These are phyloP conservation scores for Stichopus chloronotus DNA, from an alignment of 35 echinoderm and acorn worm genomes.

Conservation along the genomic window DNA sequence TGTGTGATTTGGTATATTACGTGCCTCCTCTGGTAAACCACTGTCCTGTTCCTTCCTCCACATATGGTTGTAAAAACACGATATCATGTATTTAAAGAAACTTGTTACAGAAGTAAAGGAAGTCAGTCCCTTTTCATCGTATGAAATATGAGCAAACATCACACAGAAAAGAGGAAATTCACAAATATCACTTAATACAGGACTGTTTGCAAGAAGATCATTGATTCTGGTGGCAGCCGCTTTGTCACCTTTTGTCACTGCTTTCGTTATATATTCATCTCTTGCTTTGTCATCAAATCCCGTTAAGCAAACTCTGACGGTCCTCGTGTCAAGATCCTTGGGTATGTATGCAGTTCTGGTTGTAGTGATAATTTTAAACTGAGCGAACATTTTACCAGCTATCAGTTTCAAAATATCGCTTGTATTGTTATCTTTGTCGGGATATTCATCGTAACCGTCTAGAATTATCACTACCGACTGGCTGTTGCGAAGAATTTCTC, in stretches of 20 bases:
- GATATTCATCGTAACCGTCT: constrained; percentile 21
- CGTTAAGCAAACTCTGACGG: not conserved
- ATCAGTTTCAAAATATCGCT: not conserved
- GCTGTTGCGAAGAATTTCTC: not conserved
- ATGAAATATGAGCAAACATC: constrained; percentile 14
- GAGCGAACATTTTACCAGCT: constrained; percentile 5
- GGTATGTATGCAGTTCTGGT: not conserved
- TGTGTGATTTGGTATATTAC: too few relatives aligned
- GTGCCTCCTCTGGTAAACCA: too few relatives aligned
- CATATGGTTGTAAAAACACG: constrained; percentile 31
- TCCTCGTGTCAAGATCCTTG: not conserved
- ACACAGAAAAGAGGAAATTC: constrained; percentile 18
- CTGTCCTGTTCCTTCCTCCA: not conserved
- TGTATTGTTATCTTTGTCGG: not conserved
- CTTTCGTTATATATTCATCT: not conserved
- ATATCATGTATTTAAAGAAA: constrained; percentile 15
- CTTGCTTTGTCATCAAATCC: not conserved
- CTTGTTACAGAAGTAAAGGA: constrained; percentile 13
- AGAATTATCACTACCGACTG: not conserved
- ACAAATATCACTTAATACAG: constrained; percentile 10
- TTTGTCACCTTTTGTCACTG: not conserved
- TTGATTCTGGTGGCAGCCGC: not conserved
- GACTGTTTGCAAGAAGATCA: not conserved
- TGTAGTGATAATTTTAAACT: not conserved
- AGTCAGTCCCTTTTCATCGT: not conserved